Evolutionary conservation across 2,888 invertebrate genomes (phyloP).

Genomic region (Adineta ricciae): DNA sequence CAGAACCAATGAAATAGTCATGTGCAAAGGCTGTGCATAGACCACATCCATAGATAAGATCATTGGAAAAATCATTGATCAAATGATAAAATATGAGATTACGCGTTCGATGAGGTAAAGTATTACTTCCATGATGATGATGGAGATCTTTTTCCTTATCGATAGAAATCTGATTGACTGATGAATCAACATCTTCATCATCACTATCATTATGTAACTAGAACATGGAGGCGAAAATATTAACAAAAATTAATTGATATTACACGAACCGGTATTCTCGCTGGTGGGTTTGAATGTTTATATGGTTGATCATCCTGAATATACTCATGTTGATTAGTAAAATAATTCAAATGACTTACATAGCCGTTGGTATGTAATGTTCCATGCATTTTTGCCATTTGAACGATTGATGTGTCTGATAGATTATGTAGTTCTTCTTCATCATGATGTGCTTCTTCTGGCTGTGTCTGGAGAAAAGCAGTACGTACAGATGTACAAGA

Average conservation of each 20-base stretch:
- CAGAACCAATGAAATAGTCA: background rate
- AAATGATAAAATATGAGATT: background rate
- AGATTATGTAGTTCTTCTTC: background rate
- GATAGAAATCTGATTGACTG: background rate
- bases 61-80: slow-evolving; percentile 6
- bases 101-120: background rate
- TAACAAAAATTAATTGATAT: too few species aligned
- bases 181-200: background rate
- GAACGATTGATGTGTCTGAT: background rate
- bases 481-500: too few species aligned
- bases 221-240: background rate
- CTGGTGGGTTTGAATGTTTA: background rate
- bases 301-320: background rate
- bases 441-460: background rate
- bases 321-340: background rate
- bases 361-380: background rate
- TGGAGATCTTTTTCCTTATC: background rate
- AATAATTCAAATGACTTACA: background rate
- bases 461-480: background rate
- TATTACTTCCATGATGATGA: background rate
- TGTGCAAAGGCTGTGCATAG: background rate
- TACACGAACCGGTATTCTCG: background rate
- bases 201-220: background rate
- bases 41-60: slow-evolving; percentile 6
- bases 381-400: slow-evolving; percentile 21